Evolutionary conservation across 2,888 invertebrate species (phyloP), one percentile per base, ranked within the genome.

Genomic region (Gryllus longicercus): DNA sequence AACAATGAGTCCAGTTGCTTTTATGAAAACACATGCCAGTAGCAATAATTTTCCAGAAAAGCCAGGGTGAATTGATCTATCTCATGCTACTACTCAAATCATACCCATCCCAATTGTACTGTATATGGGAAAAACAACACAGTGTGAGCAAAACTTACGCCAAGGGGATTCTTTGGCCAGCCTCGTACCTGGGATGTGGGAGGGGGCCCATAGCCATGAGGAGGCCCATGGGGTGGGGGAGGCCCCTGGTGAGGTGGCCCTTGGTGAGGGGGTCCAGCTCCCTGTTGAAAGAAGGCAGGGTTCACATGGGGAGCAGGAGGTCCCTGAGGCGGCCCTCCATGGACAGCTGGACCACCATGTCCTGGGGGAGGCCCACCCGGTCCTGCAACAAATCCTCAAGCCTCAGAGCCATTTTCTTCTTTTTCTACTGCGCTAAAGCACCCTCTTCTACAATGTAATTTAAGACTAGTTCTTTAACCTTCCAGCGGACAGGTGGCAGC

Each of bases 301-400:
- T 98, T 98, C 83, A 98, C 96, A 88, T 98, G 97, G 78, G 97
- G 97, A 50, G 97, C 96, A 11, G 95, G 95, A 75, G 92, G 92
- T 2, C 91, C 92, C 83, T 88, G 88, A n/a, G 89, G 90, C 4
- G 89, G 89, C 0, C 89, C 89, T 74, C 88, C 74, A 88, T 82
- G 82, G 4, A 82, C 75, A 89, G 89, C 90, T 75, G 90, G 90
- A 79, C 87, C 87, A 80, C 87, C 88, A 81, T 88, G 87, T 83
- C 89, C 89, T 51, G 90, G 90, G 76, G 91, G 90, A 76, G 91
- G 90, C 79, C 87, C 88, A 82, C 88, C 88, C 80, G 87, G 87
- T 84, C 86, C 87, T 85, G 86, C 84, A 83, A 85, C 49, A 78
- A 77, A 77, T 38, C 8, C 38, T 5, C 38, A 38, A 8, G 38